phyloP scores from a whole-genome alignment of 2,888 invertebrate genomes.

The Zelleria hepariella region DNA sequence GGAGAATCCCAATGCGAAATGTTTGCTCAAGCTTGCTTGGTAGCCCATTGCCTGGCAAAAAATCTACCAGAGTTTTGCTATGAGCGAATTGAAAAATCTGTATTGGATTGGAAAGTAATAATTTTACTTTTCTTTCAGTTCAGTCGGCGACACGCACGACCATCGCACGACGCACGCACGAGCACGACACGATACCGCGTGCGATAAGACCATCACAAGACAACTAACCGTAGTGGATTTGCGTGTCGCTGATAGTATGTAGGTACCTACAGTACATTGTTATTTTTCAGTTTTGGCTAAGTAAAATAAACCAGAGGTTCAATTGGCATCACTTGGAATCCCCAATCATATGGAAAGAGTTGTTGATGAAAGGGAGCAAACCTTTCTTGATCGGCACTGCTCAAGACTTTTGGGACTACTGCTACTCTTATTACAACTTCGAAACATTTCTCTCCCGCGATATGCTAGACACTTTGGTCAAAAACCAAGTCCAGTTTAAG shows the following conservation, averaged over 20 bases:
- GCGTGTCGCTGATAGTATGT: no score
- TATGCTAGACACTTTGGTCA: constrained; percentile 34
- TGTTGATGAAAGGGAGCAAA: constrained; percentile 66
- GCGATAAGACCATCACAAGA: no score
- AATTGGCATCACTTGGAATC: constrained; percentile 70
- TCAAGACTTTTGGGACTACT: constrained; percentile 74
- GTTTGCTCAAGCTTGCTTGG: constrained; percentile 65
- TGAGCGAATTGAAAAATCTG: constrained; percentile 54
- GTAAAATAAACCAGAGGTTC: constrained; percentile 57
- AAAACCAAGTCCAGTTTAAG: constrained; percentile 36
- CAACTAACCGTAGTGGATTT: no score
- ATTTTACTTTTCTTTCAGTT: no score
- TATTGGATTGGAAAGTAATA: constrained; percentile 65
- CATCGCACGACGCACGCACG: no score
- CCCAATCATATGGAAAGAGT: constrained; percentile 75
- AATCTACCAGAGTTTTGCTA: constrained; percentile 70
- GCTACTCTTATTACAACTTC: constrained; percentile 71
- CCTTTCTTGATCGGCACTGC: constrained; percentile 72
- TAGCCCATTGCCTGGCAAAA: constrained; percentile 67
- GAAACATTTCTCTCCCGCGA: constrained; percentile 39
- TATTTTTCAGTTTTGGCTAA: constrained; percentile 56
- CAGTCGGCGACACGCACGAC: no score
- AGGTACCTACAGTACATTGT: no score
- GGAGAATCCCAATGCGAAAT: constrained; percentile 66
- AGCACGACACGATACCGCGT: no score